Base-by-base conservation (phyloP, 2,888 invertebrate genomes). In the Drosophila anomalata region DNA sequence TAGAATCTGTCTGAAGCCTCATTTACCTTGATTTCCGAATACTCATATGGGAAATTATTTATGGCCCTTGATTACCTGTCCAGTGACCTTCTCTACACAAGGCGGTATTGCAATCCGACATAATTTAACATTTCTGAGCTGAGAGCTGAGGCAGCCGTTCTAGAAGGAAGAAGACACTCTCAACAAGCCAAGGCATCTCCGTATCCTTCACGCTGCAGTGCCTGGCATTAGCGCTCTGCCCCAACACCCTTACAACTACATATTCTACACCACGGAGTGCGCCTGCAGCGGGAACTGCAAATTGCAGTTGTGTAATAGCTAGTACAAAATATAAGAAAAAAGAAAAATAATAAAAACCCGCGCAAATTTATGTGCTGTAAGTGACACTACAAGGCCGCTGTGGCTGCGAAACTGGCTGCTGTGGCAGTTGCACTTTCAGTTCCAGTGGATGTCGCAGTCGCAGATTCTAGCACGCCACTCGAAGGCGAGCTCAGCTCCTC, bases 191-290 rank as follows among this genome's bases (percentile, higher is more conserved):
- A 60, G 76, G 68, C 69, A 65, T 47, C 31, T 24, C 63, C 61
- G 67, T 47, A 87, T 81, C 82, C 86, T 87, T 87, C 82, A 87
- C 82, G 85, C 77, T 66, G 85, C 85, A 79, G 82, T 84, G 87
- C 85, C 79, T 84, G 73, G 76, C 79, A 79, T 81, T 87, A 81
- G 85, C 85, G 82, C 56, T 62, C 65, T 26, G 50, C 33, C 22
- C 50, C 50, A 22, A 46, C 66, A 26, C 48, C 63, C 59, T 70
- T 22, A n/a, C 26, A 6, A 29, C 11, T 42, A 17, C 9, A 17
- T 24, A 24, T 24, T 3, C n/a, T 3, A 3, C 7, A 3, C 20
- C 3, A 51, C 26, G 6, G 6, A 26, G 24, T 14, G 24, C 20
- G 87, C 81, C 79, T 65, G 36, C 42, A 66, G 81, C 73, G 62